Conservation (phyloP, 2,113 vertebrate genomes). For the Strix aluco region DNA sequence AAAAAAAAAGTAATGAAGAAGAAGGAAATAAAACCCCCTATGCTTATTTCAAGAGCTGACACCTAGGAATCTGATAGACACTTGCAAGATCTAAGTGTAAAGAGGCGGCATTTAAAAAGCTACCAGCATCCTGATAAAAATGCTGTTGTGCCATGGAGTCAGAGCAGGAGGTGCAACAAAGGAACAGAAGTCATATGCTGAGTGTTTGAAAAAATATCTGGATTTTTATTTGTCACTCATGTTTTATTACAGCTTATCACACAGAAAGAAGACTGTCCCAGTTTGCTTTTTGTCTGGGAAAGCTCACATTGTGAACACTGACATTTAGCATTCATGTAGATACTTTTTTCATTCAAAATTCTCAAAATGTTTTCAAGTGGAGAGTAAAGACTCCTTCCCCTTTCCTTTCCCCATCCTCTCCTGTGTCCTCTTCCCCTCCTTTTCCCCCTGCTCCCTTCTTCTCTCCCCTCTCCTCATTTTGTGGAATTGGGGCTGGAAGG, state of each 20-base stretch:
- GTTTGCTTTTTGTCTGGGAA: background rate
- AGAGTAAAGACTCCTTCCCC: background rate
- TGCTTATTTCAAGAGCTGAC: background rate
- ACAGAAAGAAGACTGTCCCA: background rate
- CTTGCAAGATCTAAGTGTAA: background rate
- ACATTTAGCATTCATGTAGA: accelerated
- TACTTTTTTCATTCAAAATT: background rate
- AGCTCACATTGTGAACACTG: accelerated
- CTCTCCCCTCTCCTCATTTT: accelerated
- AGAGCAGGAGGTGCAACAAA: background rate
- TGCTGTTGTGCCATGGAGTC: accelerated
- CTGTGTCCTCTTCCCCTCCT: background rate
- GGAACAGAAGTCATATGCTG: background rate
- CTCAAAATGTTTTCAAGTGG: background rate
- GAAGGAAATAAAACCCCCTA: background rate
- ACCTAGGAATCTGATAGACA: background rate
- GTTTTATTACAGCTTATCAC: accelerated
- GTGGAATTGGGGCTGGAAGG: background rate
- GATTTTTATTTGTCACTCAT: background rate
- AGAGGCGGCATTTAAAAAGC: background rate
- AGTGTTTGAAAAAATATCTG: background rate
- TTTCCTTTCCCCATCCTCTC: background rate
- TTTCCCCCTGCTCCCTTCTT: too few relatives aligned
- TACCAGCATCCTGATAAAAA: background rate
- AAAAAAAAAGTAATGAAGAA: background rate